Base-by-base conservation (phyloP, 2,888 invertebrate genomes). In the Protodeltote pygarga region DNA sequence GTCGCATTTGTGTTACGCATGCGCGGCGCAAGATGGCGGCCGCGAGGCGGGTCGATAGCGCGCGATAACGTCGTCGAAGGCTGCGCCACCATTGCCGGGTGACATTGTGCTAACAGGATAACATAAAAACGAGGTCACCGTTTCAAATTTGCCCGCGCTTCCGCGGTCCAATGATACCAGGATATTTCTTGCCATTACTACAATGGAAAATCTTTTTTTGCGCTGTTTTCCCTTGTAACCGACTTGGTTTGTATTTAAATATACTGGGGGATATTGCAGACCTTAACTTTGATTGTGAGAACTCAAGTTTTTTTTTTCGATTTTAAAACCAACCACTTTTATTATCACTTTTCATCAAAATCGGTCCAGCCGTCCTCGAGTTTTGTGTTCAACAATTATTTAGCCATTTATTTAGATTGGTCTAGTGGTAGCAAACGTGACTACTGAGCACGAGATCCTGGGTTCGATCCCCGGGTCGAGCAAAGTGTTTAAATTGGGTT, bases 41-140 rank as follows among this genome's bases (percentile, higher is more conserved):
- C 21, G 31, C 61, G 10, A 37, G 65, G 60, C 65, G 76, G 85
- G 87, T 88, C 88, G 88, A 88, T 88, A 88, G 74, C 54, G 57
- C 58, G 71, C 80, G 86, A 86, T 87, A 88, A 85, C 73, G 73
- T 74, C 68, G 72, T 54, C 59, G 78, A 83, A 83, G 85, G 81
- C 81, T 86, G 81, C 76, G 81, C 86, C 83, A 83, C 77, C 85
- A 85, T 85, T 58, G 76, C 71, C 70, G 75, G 76, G 79, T 81
- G 84, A 81, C 82, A 82, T 84, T 85, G 83, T 81, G 69, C 62
- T 75, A 86, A 83, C 82, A 79, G 88, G 89, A 85, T 89, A 82
- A 82, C 76, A 73, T 71, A 68, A 75, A 77, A 88, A 80, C 83
- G 86, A 87, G 88, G 88, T 87, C 88, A 87, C 77, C 55, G 63